phyloP scores from a whole-genome alignment of 2,888 invertebrate species.

The Oxyteleia sp. region DNA sequence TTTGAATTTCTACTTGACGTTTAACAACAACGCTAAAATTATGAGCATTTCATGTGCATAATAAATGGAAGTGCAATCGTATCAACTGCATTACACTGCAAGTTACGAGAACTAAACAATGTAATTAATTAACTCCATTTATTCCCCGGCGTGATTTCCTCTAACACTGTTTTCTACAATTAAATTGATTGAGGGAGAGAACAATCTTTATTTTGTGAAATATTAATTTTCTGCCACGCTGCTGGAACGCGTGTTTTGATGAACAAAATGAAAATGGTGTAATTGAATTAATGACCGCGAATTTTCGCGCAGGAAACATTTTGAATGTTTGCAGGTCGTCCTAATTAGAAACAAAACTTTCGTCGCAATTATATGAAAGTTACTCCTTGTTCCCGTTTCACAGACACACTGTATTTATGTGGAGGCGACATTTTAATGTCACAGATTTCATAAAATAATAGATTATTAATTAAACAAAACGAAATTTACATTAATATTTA shows the following conservation, averaged over 20 bases:
- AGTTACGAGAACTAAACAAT: constrained; percentile 29
- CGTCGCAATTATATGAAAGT: constrained; percentile 2
- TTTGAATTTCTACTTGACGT: too few species aligned
- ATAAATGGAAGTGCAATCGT: constrained; percentile 45
- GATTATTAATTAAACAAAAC: too few species aligned
- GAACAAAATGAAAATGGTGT: constrained; percentile 3
- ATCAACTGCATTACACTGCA: constrained; percentile 38
- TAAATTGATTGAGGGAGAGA: constrained; percentile 22
- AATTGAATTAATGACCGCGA: constrained; percentile 5
- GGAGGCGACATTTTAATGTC: too few species aligned
- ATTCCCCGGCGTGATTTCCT: constrained; percentile 33
- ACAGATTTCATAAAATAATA: too few species aligned
- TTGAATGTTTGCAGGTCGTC: background rate
- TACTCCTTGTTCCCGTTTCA: too few species aligned
- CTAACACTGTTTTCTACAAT: constrained; percentile 13
- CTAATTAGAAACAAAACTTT: constrained; percentile 8
- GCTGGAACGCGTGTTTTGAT: background rate
- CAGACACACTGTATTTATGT: too few species aligned
- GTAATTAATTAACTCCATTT: constrained; percentile 49
- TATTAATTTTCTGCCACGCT: constrained; percentile 4
- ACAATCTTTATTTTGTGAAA: constrained; percentile 27
- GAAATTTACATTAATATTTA: too few species aligned
- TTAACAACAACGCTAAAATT: constrained; percentile 9
- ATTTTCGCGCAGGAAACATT: background rate
- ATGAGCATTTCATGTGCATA: constrained; percentile 54